phyloP scores from a whole-genome alignment of 2,888 invertebrate species.

The Microchrysa polita region DNA sequence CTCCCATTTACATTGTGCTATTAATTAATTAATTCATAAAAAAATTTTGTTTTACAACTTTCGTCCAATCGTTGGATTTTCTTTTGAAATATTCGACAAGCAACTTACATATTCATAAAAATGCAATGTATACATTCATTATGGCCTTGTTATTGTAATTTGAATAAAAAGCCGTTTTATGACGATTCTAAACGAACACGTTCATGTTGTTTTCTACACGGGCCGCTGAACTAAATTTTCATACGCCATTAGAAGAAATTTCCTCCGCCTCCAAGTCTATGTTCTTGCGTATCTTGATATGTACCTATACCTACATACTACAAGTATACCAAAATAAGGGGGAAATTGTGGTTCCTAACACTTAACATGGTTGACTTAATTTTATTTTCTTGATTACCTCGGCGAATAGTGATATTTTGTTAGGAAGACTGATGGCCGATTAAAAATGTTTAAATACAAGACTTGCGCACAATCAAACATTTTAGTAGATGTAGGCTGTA shows the following conservation, averaged over 20 bases:
- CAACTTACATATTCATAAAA: constrained; percentile 37
- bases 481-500: not conserved
- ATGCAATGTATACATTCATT: constrained; percentile 31
- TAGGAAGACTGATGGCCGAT: constrained; percentile 47
- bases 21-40: too few relatives aligned
- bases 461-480: constrained; percentile 46
- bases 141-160: constrained; percentile 32
- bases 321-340: not conserved
- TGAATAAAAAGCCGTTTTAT: constrained; percentile 38
- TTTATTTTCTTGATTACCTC: constrained; percentile 22
- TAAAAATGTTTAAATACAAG: constrained; percentile 43
- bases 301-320: too few relatives aligned
- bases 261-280: constrained; percentile 19
- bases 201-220: constrained; percentile 37
- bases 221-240: constrained; percentile 26
- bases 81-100: not conserved
- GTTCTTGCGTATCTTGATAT: not conserved
- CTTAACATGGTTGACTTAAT: not conserved
- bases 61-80: too few relatives aligned
- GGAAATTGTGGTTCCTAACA: not conserved
- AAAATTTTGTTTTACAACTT: too few relatives aligned
- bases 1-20: too few relatives aligned
- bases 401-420: constrained; percentile 21
- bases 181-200: constrained; percentile 23
- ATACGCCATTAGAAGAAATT: constrained; percentile 24